A percentile compares a stretch with the other conserved stretches of the same genome.
phyloP scores from a whole-genome alignment of 1,140 invertebrate species.

The Dinoponera quadriceps region DNA sequence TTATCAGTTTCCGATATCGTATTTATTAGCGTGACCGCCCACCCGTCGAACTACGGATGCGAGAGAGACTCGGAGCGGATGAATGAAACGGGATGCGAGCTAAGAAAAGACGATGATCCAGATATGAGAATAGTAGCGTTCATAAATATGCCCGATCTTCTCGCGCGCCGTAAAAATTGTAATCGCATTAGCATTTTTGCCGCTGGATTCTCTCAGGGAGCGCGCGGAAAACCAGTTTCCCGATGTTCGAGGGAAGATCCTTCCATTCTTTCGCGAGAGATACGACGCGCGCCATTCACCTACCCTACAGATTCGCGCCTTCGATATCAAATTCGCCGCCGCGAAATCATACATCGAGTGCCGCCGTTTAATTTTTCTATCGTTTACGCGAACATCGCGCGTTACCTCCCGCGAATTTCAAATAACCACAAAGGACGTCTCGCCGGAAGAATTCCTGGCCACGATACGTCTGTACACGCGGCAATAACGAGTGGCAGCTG shows the following conservation, averaged over 20 bases:
- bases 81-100: not conserved
- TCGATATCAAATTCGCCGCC: constrained; percentile 4
- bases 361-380: constrained; percentile 32
- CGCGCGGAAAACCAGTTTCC: too few relatives aligned
- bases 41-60: not conserved
- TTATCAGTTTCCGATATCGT: constrained; percentile 33
- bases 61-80: not conserved
- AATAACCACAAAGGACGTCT: constrained; percentile 37
- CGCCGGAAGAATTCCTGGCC: not conserved
- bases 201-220: too few relatives aligned
- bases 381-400: constrained; percentile 21
- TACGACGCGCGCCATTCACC: too few relatives aligned
- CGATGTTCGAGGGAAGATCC: too few relatives aligned
- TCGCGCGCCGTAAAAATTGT: too few relatives aligned
- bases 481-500: constrained; percentile 43
- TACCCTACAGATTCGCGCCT: constrained; percentile 13
- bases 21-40: constrained; percentile 23
- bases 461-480: not conserved
- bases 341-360: constrained; percentile 9
- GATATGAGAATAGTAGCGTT: not conserved
- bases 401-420: constrained; percentile 25
- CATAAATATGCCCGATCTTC: too few relatives aligned
- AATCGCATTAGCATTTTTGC: too few relatives aligned
- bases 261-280: too few relatives aligned
- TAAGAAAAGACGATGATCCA: not conserved